These are phyloP conservation scores for Macrochelys suwanniensis DNA, from an alignment of 2,797 vertebrate genomes.

Conservation along the genomic window DNA sequence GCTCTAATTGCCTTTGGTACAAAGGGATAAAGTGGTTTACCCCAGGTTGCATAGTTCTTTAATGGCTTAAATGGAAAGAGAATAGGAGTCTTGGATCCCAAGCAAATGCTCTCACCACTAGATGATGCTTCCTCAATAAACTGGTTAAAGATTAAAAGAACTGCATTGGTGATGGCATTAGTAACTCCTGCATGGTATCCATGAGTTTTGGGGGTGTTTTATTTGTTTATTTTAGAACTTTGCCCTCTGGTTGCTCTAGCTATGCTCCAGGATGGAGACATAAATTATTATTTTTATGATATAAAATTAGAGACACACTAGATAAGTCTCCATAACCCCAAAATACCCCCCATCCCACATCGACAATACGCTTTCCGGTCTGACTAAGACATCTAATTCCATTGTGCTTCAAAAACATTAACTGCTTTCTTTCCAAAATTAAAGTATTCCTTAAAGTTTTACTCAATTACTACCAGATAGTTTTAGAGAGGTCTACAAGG, in stretches of 20 bases:
- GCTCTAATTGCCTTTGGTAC: not conserved
- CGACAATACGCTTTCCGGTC: not conserved
- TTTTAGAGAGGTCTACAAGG: not conserved
- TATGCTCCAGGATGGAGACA: not conserved
- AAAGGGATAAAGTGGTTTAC: not conserved
- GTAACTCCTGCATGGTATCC: not conserved
- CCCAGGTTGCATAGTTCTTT: not conserved
- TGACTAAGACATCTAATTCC: not conserved
- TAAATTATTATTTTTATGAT: not conserved
- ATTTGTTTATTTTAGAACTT: not conserved
- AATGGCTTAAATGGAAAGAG: not conserved
- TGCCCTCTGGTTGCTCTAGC: not conserved
- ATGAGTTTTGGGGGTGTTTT: not conserved
- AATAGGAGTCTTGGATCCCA: not conserved
- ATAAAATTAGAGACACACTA: not conserved
- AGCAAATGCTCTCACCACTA: not conserved
- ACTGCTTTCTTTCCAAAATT: not conserved
- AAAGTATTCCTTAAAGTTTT: not conserved
- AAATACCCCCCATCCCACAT: not conserved
- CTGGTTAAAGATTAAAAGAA: not conserved
- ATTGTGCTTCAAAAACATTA: not conserved
- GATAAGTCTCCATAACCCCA: not conserved
- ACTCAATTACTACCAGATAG: not conserved
- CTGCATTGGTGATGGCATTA: not conserved
- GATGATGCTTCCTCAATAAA: not conserved